Percentiles rank a stretch among this genome's conserved stretches.
Conservation (phyloP, 2,888 invertebrate genomes). For the Coelinius sp. region DNA sequence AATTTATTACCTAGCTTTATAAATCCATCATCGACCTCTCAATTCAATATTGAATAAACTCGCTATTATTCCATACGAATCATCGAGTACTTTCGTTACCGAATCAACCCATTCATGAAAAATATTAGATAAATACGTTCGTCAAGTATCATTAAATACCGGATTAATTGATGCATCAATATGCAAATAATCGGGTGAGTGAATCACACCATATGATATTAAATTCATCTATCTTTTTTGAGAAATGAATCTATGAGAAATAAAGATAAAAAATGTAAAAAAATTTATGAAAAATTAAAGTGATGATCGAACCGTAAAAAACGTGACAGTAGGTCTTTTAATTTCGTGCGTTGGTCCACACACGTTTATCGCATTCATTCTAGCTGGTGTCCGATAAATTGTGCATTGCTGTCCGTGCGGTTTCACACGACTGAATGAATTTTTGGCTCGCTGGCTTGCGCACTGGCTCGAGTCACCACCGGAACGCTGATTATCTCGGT, state of each 20-base stretch:
- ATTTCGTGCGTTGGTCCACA: background rate
- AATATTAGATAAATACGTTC: too few species aligned
- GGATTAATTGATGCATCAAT: slow-evolving; percentile 6
- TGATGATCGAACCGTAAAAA: slow-evolving; percentile 22
- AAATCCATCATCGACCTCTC: slow-evolving; percentile 18
- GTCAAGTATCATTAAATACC: too few species aligned
- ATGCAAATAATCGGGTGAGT: too few species aligned
- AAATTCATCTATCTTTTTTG: too few species aligned
- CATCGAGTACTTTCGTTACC: slow-evolving; percentile 21
- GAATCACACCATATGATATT: too few species aligned
- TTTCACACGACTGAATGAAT: slow-evolving; percentile 28
- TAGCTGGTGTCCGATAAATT: slow-evolving; percentile 13
- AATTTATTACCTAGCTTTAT: too few species aligned
- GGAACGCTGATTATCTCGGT: slow-evolving; percentile 13
- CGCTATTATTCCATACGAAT: slow-evolving; percentile 41
- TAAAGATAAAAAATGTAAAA: too few species aligned
- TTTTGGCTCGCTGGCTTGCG: slow-evolving; percentile 26
- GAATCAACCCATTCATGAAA: too few species aligned
- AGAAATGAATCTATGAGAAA: too few species aligned
- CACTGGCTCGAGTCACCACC: slow-evolving; percentile 1
- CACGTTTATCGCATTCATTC: slow-evolving; percentile 19
- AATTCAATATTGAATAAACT: slow-evolving; percentile 3
- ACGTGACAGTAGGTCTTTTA: slow-evolving; percentile 13
- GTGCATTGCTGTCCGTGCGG: slow-evolving; percentile 18
- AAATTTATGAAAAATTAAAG: background rate